These are phyloP conservation scores for Bombus terrestris DNA, from an alignment of 1,140 invertebrate species.

Conservation along the genomic window DNA sequence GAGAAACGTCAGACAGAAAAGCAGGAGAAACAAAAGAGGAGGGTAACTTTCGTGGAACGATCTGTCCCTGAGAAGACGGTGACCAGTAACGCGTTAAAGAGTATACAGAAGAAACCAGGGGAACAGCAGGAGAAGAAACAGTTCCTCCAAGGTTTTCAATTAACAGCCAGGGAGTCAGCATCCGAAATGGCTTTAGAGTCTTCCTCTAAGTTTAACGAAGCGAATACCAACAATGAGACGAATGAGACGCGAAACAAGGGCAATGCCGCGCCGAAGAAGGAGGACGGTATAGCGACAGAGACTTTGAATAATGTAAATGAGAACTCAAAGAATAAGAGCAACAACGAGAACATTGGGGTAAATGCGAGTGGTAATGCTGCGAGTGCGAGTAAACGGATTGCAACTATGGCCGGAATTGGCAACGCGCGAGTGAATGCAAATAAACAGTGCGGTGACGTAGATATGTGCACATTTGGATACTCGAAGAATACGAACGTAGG, in stretches of 20 bases:
- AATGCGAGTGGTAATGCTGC: slow-evolving; percentile 8
- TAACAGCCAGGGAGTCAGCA: slow-evolving; percentile 63
- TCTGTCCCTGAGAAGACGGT: slow-evolving; percentile 24
- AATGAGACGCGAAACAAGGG: neutral
- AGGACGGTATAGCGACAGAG: neutral
- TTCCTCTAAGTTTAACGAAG: neutral
- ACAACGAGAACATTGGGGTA: slow-evolving; percentile 31
- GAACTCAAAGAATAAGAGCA: slow-evolving; percentile 44
- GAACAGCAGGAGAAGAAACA: slow-evolving; percentile 76
- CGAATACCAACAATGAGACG: neutral
- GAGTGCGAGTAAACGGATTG: slow-evolving; percentile 14
- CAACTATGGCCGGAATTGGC: slow-evolving; percentile 26
- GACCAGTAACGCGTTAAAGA: slow-evolving; percentile 34
- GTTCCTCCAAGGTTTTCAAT: slow-evolving; percentile 74
- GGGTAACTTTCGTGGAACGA: slow-evolving; percentile 72
- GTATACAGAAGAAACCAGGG: slow-evolving; percentile 57
- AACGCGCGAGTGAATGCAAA: slow-evolving; percentile 30
- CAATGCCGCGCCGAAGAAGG: slow-evolving; percentile 8
- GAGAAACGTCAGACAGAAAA: slow-evolving; percentile 46
- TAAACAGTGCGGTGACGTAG: slow-evolving; percentile 40
- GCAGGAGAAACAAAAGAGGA: slow-evolving; percentile 71
- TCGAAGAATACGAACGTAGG: slow-evolving; percentile 22
- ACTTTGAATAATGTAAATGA: slow-evolving; percentile 4
- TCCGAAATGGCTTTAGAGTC: neutral
- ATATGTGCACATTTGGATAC: slow-evolving; percentile 23